phyloP scores from a whole-genome alignment of 1,140 invertebrate genomes.

The Pseudachorutes palmiensis region DNA sequence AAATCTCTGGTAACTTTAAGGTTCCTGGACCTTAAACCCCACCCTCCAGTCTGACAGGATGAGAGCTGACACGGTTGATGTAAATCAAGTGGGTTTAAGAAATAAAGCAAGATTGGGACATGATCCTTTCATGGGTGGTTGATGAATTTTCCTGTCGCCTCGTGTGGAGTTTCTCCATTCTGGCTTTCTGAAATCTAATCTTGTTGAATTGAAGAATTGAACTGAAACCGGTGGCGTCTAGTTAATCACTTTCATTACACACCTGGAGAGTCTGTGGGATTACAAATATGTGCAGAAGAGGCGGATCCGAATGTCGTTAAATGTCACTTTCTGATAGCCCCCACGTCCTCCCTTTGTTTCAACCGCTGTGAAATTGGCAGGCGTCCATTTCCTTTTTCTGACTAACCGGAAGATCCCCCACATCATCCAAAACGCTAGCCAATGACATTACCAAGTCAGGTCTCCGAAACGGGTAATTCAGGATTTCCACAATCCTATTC shows the following conservation, averaged over 20 bases:
- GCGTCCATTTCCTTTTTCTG: no score
- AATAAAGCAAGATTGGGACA: not conserved
- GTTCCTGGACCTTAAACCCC: not conserved
- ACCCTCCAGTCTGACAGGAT: not conserved
- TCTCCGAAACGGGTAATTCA: not conserved
- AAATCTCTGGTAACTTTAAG: no score
- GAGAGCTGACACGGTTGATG: not conserved
- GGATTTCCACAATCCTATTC: not conserved
- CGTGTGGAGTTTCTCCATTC: not conserved
- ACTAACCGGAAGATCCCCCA: not conserved
- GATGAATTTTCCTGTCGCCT: not conserved
- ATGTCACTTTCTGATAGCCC: no score
- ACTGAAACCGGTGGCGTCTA: no score
- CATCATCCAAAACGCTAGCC: not conserved
- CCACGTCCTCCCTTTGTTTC: no score
- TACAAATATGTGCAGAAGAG: no score
- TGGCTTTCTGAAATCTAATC: not conserved
- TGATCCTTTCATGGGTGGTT: not conserved
- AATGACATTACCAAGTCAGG: not conserved
- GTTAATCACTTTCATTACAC: no score
- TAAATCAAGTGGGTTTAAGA: not conserved
- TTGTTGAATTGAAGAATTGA: not conserved
- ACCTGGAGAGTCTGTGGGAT: no score
- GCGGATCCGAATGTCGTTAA: no score
- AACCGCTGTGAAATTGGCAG: no score